Conservation (phyloP, 2,888 invertebrate genomes). For the Ormia ochracea region DNA sequence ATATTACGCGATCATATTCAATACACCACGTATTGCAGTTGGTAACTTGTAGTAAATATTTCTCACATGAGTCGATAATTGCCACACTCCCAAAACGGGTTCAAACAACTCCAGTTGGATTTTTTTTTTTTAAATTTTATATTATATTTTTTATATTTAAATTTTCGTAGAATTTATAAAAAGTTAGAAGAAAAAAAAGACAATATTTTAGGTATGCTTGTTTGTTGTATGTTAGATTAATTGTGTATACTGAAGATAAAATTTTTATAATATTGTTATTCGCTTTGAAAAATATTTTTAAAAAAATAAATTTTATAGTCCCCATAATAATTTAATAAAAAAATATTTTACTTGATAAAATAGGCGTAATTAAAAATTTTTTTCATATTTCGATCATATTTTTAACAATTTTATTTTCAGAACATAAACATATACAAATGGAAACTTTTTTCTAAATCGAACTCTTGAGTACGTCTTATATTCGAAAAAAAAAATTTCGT, state of each 20-base stretch:
- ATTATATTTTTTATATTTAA: background rate
- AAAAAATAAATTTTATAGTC: constrained; percentile 25
- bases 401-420: background rate
- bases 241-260: no score
- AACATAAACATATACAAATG: background rate
- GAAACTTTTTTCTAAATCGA: background rate
- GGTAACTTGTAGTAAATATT: no score
- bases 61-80: no score
- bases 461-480: background rate
- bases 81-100: no score
- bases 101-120: no score
- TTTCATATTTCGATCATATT: no score
- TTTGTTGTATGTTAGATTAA: constrained; percentile 29
- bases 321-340: constrained; percentile 18
- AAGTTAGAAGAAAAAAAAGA: constrained; percentile 39
- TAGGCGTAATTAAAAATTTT: no score
- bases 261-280: no score
- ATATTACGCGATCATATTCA: no score
- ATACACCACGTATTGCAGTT: no score
- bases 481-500: background rate
- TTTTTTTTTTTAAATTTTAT: no score
- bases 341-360: background rate
- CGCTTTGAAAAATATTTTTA: no score
- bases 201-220: constrained; percentile 4
- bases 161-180: constrained; percentile 19